Conservation (phyloP, 2,888 invertebrate species). For the Amblyjoppa proteus region DNA sequence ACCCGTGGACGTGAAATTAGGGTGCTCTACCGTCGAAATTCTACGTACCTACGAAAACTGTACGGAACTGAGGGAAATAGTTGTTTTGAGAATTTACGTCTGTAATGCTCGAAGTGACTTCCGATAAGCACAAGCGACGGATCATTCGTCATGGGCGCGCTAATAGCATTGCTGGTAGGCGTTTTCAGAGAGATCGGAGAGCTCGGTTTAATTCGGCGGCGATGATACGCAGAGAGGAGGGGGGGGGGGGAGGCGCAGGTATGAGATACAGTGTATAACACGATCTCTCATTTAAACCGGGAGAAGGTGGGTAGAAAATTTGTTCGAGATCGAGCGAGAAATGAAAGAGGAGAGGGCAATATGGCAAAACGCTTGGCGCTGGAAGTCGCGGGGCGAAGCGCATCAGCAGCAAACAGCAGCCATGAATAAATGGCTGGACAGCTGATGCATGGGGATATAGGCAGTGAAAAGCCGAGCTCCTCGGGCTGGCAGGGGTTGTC, state of each 20-base stretch:
- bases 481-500: slow-evolving; percentile 81
- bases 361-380: slow-evolving; percentile 58
- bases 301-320: slow-evolving; percentile 46
- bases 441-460: slow-evolving; percentile 78
- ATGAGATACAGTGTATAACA: slow-evolving; percentile 39
- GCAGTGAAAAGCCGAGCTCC: slow-evolving; percentile 73
- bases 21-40: not conserved
- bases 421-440: slow-evolving; percentile 72
- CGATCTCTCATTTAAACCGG: slow-evolving; percentile 58
- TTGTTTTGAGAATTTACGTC: not conserved
- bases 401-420: slow-evolving; percentile 46
- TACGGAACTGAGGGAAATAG: not conserved
- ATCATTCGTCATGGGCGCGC: slow-evolving; percentile 33
- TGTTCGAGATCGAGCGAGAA: slow-evolving; percentile 48
- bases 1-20: not conserved
- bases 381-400: slow-evolving; percentile 32
- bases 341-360: slow-evolving; percentile 38
- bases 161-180: slow-evolving; percentile 29
- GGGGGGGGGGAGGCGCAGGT: slow-evolving; percentile 14
- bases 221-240: slow-evolving; percentile 1
- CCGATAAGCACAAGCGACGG: not conserved
- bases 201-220: slow-evolving; percentile 51
- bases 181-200: slow-evolving; percentile 47
- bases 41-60: not conserved
- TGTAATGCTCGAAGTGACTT: not conserved